These are phyloP conservation scores for Dromaius novaehollandiae DNA, from an alignment of 2,113 vertebrate genomes.

Conservation along the genomic window DNA sequence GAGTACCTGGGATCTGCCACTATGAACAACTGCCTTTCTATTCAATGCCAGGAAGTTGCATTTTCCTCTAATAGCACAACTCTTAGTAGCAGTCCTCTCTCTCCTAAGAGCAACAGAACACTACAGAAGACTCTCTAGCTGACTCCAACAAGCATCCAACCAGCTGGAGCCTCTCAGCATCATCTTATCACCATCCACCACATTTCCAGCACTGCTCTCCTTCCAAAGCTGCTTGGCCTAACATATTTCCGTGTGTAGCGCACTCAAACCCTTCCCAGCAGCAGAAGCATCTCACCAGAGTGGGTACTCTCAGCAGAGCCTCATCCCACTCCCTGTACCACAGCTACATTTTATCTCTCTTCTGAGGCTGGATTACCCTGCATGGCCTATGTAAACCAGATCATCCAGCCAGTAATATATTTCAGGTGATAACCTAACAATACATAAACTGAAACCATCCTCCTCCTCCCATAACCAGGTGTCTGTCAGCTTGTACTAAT, in stretches of 20 bases:
- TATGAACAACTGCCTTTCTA: background rate
- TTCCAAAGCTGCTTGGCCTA: background rate
- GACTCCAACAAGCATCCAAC: background rate
- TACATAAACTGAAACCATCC: rapidly evolving
- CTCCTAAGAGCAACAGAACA: background rate
- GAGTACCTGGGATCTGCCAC: background rate
- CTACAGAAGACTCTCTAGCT: background rate
- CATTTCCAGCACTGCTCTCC: background rate
- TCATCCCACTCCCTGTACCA: background rate
- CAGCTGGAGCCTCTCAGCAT: background rate
- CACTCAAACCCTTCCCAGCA: background rate
- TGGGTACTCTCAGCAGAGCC: background rate
- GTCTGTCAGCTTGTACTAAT: constrained; percentile 27
- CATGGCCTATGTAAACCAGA: background rate
- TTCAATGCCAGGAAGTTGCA: background rate
- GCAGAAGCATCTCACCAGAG: background rate
- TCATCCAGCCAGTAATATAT: background rate
- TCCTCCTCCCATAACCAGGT: background rate
- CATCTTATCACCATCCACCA: background rate
- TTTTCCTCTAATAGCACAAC: background rate
- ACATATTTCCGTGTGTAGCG: background rate
- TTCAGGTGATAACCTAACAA: background rate
- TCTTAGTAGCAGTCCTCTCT: background rate
- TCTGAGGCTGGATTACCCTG: background rate
- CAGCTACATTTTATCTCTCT: background rate